These are phyloP conservation scores for Adrianichthys oophorus DNA, from an alignment of 2,797 vertebrate genomes.

Conservation along the genomic window DNA sequence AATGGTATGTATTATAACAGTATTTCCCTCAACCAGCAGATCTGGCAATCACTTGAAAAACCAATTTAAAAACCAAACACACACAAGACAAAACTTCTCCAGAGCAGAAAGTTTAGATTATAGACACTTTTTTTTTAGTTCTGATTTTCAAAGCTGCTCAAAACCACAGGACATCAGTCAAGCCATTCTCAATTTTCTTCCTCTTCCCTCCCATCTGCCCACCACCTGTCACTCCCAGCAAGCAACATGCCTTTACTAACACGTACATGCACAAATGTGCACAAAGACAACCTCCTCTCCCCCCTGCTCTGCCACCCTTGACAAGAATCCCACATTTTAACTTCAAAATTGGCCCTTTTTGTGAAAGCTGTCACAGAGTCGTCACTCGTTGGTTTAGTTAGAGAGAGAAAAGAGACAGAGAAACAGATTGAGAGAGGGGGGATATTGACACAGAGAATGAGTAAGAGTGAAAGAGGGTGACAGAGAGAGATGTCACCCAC, in stretches of 20 bases:
- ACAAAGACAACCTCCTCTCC: slow-evolving; percentile 44
- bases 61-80: too few relatives aligned
- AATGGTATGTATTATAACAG: too few relatives aligned
- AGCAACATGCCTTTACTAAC: slow-evolving; percentile 30
- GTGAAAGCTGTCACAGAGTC: slow-evolving; percentile 62
- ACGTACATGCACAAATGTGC: slow-evolving; percentile 14
- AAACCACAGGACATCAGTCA: slow-evolving; percentile 61
- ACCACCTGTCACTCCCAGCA: slow-evolving; percentile 57
- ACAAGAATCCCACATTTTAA: slow-evolving; percentile 58
- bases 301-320: slow-evolving; percentile 38
- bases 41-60: too few relatives aligned
- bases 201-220: slow-evolving; percentile 51
- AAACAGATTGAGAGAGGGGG: slow-evolving; percentile 53
- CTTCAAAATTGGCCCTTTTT: slow-evolving; percentile 56
- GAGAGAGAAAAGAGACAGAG: slow-evolving; percentile 56
- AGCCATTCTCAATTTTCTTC: slow-evolving; percentile 32
- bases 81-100: slow-evolving; percentile 20
- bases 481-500: slow-evolving; percentile 68
- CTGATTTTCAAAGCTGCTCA: too few relatives aligned
- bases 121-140: slow-evolving; percentile 33
- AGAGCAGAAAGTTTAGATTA: slow-evolving; percentile 28
- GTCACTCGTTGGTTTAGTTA: slow-evolving; percentile 58
- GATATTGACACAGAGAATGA: slow-evolving; percentile 56
- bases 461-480: slow-evolving; percentile 56
- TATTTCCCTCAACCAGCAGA: too few relatives aligned